Evolutionary conservation across 2,797 vertebrate genomes (phyloP), one percentile per base, ranked within the genome.

Genomic region (Sebastes oblongus): DNA sequence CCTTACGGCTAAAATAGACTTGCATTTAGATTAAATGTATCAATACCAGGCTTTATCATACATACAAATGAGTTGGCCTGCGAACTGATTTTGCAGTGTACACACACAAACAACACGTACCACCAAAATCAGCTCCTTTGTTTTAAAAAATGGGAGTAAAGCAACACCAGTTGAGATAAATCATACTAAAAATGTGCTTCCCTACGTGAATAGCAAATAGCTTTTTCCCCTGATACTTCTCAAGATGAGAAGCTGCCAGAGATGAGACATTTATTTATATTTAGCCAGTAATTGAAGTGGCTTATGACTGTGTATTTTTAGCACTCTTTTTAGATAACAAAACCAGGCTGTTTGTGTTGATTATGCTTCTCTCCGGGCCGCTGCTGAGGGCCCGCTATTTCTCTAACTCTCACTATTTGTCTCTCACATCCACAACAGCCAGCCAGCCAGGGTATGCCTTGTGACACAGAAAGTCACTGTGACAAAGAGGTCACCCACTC

Each of bases 281-380:
- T 92, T 91, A 90, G 88, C 78, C 52, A 60, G 66, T 75, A 82
- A 86, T 81, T 91, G 84, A 90, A 85, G 90, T 83, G 72, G 62
- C 80, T 83, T 74, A 62, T 78, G 67, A 85, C 60, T n/a, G 79
- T 55, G 42, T 91, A 94, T 94, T 93, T 94, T 91, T 91, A 90
- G 87, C 36, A 42, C 4, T 13, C 80, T 71, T 85, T 88, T 89
- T 61, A 82, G 89, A 89, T 85, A 75, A 87, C 83, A 87, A 88
- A 90, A 88, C 80, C 66, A 66, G 56, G 16, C 81, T 75, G 87
- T 90, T 90, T 91, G 75, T 80, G 81, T 75, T 75, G 77, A 81
- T 60, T 18, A 9, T 20, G 18, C 71, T 56, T 42, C 59, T 84
- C 69, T 88, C 60, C 81, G 29, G 68, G 68, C 58, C 64, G 8